Evolutionary conservation across 2,888 invertebrate species (phyloP).

Genomic region (Cerastoderma edule): DNA sequence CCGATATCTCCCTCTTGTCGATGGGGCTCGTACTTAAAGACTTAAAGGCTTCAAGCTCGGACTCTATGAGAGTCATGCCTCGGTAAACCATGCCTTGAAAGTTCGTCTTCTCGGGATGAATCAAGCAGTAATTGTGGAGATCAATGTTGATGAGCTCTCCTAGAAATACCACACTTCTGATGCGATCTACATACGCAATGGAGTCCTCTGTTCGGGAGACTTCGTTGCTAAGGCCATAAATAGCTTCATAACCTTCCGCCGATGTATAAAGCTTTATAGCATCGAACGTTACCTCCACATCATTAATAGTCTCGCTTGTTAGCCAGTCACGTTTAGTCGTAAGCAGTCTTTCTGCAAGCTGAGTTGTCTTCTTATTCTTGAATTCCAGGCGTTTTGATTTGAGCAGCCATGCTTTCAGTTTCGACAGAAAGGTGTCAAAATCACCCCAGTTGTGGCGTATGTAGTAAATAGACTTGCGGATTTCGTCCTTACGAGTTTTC

Average conservation of each 20-base stretch:
- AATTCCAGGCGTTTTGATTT: constrained; percentile 35
- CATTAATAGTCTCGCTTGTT: constrained; percentile 11
- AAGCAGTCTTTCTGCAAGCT: constrained; percentile 37
- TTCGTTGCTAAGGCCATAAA: constrained; percentile 52
- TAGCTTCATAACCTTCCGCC: constrained; percentile 50
- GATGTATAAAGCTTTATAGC: constrained; percentile 54
- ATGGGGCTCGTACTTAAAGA: constrained; percentile 48
- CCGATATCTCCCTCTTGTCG: constrained; percentile 52
- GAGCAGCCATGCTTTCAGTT: constrained; percentile 40
- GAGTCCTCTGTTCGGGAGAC: constrained; percentile 61
- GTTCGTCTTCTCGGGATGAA: constrained; percentile 40
- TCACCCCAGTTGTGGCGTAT: constrained; percentile 62
- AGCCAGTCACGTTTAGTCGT: constrained; percentile 48
- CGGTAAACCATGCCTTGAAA: constrained; percentile 61
- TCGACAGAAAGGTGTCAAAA: constrained; percentile 40
- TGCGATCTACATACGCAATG: constrained; percentile 41
- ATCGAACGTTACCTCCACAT: constrained; percentile 35
- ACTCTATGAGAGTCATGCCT: constrained; percentile 45
- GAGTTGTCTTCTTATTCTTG: constrained; percentile 23
- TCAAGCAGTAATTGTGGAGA: constrained; percentile 61
- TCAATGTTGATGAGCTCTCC: constrained; percentile 68
- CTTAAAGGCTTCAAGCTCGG: constrained; percentile 45
- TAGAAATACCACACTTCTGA: constrained; percentile 62
- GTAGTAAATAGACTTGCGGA: constrained; percentile 62
- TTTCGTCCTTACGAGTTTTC: constrained; percentile 59